Conservation (phyloP, 2,797 vertebrate genomes). For the Chloroceryle amazona region DNA sequence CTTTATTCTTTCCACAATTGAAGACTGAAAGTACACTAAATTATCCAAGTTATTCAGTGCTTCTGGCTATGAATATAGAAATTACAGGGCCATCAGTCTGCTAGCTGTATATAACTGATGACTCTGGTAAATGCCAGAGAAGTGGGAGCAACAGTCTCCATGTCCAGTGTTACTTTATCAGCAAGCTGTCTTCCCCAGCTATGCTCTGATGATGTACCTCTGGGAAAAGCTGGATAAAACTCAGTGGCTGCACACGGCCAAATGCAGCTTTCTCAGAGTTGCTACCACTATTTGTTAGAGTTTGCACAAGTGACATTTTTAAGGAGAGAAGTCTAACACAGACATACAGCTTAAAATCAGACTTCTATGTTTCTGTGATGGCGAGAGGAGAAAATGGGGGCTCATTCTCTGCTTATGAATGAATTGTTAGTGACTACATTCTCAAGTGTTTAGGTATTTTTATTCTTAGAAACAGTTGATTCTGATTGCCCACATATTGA, state of each 20-base stretch:
- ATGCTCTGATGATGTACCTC: background rate
- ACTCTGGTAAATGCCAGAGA: background rate
- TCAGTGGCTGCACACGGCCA: background rate
- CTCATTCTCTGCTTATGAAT: background rate
- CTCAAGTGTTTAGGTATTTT: background rate
- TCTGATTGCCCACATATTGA: background rate
- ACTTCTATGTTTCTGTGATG: background rate
- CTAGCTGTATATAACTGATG: background rate
- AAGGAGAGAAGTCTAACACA: background rate
- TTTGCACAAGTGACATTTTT: background rate
- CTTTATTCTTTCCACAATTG: background rate
- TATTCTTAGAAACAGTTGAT: background rate
- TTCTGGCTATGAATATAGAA: background rate
- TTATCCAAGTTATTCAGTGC: background rate
- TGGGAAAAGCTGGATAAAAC: background rate
- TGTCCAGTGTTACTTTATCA: background rate
- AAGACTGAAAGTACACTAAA: background rate
- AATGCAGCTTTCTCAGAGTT: background rate
- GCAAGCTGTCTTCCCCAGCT: background rate
- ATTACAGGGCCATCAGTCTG: background rate
- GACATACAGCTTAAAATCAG: background rate
- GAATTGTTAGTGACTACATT: background rate
- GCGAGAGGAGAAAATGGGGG: background rate
- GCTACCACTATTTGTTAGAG: background rate
- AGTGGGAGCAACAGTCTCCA: background rate